Conservation (phyloP, 1,140 invertebrate species). For the Sminthurides bifidus region DNA sequence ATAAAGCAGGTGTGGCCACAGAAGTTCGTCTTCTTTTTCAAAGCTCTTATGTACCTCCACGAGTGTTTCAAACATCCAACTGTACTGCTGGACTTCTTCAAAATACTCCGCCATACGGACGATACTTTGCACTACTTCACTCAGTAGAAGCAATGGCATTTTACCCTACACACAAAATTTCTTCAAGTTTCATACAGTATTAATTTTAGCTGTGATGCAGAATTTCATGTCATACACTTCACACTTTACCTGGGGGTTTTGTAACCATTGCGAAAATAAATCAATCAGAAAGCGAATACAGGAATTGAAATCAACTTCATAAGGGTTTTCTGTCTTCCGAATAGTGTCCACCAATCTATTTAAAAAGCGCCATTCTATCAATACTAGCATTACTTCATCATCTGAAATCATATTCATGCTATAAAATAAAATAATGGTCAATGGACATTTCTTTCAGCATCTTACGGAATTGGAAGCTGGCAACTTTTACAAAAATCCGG, state of each 20-base stretch:
- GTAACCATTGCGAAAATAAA: constrained; percentile 28
- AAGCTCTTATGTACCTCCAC: constrained; percentile 27
- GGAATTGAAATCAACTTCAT: constrained; percentile 24
- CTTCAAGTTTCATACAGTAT: not conserved
- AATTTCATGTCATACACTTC: not conserved
- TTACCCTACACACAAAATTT: constrained; percentile 17
- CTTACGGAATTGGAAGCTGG: constrained; percentile 17
- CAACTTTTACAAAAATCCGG: constrained; percentile 16
- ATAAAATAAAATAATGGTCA: not conserved
- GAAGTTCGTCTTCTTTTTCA: constrained; percentile 30
- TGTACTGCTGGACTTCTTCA: constrained; percentile 21
- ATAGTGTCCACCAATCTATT: constrained; percentile 7
- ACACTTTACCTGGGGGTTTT: constrained; percentile 19
- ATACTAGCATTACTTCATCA: too few relatives aligned
- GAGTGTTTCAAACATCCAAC: constrained; percentile 27
- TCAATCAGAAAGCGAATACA: constrained; percentile 28
- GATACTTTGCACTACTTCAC: constrained; percentile 24
- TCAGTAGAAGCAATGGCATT: constrained; percentile 25
- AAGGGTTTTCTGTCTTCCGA: constrained; percentile 17
- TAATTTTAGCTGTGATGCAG: not conserved
- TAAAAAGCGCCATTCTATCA: not conserved
- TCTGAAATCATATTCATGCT: too few relatives aligned
- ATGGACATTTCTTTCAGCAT: not conserved
- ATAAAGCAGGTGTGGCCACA: constrained; percentile 26
- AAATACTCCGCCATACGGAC: constrained; percentile 27